Percentiles rank a stretch among this genome's conserved stretches.
phyloP scores from a whole-genome alignment of 2,888 invertebrate genomes.

The Chydorus sphaericus region DNA sequence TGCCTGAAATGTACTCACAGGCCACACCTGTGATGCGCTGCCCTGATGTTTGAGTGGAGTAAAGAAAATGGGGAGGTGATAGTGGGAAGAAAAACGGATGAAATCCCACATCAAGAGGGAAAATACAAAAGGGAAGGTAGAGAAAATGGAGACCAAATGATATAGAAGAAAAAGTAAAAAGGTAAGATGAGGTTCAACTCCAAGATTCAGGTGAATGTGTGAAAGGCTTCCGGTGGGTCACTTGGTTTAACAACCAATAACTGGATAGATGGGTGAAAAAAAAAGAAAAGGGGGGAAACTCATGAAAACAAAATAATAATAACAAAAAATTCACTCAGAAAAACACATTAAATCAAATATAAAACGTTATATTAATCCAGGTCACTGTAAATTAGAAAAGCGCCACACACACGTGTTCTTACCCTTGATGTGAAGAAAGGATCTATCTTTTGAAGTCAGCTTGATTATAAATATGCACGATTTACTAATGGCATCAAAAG shows the following conservation, averaged over 20 bases:
- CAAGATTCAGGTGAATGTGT: background rate
- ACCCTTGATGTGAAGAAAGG: too few species aligned
- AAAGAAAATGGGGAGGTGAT: background rate
- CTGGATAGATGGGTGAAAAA: slow-evolving; percentile 1
- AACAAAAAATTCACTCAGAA: background rate
- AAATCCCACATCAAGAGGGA: background rate
- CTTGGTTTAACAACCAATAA: slow-evolving; percentile 3
- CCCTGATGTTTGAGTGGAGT: background rate
- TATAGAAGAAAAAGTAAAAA: background rate
- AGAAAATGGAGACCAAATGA: background rate
- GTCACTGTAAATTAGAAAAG: too few species aligned
- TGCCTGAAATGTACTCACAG: background rate
- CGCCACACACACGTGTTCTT: background rate
- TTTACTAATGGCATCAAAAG: too few species aligned
- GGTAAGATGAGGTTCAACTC: background rate
- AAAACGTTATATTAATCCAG: too few species aligned
- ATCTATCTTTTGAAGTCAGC: too few species aligned
- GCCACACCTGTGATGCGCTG: background rate
- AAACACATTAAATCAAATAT: background rate
- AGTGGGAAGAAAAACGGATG: too few species aligned
- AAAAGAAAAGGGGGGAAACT: background rate
- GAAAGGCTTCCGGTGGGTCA: background rate
- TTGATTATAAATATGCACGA: too few species aligned
- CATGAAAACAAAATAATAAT: background rate
- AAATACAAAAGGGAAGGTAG: background rate